phyloP scores from a whole-genome alignment of 53 echinoderm and acorn worm genomes.

The Paracentrotus lividus region DNA sequence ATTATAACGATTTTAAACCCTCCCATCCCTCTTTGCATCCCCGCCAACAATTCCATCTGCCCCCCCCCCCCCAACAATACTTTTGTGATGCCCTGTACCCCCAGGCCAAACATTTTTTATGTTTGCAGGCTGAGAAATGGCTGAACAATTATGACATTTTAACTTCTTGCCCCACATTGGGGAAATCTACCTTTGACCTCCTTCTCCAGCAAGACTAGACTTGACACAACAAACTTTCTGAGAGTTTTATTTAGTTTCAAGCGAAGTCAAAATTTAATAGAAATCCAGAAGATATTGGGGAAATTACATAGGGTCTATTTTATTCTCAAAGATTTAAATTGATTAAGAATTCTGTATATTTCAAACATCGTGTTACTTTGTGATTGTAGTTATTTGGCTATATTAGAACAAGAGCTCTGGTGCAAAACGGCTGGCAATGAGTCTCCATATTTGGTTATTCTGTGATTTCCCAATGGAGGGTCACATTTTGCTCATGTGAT shows the following conservation, averaged over 20 bases:
- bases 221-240: constrained; percentile 8
- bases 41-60: background rate
- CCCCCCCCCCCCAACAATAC: background rate
- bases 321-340: background rate
- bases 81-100: too few species aligned
- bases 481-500: background rate
- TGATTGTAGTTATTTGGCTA: background rate
- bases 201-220: background rate
- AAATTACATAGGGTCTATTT: background rate
- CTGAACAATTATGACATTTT: constrained; percentile 56
- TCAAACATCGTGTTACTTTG: background rate
- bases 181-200: constrained; percentile 66
- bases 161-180: constrained; percentile 48
- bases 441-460: background rate
- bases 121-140: constrained; percentile 30
- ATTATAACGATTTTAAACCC: background rate
- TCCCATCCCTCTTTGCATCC: background rate
- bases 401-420: background rate
- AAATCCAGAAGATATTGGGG: background rate
- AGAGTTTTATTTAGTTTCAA: background rate
- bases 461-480: constrained; percentile 33
- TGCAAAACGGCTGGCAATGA: background rate
- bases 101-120: constrained; percentile 2
- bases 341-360: background rate
- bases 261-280: background rate